Evolutionary conservation across 2,797 vertebrate species (phyloP).

Genomic region (Gambelia wislizenii): DNA sequence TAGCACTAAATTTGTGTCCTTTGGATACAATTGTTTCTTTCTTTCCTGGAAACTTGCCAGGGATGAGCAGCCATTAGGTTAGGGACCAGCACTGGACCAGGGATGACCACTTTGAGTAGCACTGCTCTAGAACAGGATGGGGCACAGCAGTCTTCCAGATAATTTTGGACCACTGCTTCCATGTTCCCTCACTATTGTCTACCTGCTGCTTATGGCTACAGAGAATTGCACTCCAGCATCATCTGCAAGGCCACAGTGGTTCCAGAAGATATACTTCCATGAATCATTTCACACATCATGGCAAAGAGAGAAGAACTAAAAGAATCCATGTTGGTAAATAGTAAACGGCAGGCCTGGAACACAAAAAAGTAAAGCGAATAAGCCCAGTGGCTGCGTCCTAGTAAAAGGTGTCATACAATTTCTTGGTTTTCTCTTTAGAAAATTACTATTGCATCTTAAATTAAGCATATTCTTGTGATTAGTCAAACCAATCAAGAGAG

Average conservation of each 20-base stretch:
- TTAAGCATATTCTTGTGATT: not conserved
- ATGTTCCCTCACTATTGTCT: no score
- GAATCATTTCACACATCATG: constrained; percentile 18
- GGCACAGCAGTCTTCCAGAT: no score
- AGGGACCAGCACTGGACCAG: no score
- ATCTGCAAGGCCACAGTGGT: constrained; percentile 34
- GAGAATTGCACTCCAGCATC: constrained; percentile 5
- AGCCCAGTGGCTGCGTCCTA: constrained; percentile 45
- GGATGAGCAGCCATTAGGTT: no score
- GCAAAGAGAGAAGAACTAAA: constrained; percentile 51
- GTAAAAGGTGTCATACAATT: constrained; percentile 55
- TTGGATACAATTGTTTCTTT: no score
- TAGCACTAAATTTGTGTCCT: no score
- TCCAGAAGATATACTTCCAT: not conserved
- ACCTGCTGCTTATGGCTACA: no score
- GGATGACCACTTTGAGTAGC: no score
- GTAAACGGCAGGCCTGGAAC: constrained; percentile 42
- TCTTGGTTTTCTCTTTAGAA: constrained; percentile 55
- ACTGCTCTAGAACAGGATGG: not conserved
- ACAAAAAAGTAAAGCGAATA: constrained; percentile 36
- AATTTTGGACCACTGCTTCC: no score
- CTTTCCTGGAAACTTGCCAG: no score
- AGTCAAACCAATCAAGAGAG: not conserved
- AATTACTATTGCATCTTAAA: constrained; percentile 44
- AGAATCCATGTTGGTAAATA: constrained; percentile 50